Evolutionary conservation across 2,888 invertebrate species (phyloP).

Genomic region (Drosophila conformis): DNA sequence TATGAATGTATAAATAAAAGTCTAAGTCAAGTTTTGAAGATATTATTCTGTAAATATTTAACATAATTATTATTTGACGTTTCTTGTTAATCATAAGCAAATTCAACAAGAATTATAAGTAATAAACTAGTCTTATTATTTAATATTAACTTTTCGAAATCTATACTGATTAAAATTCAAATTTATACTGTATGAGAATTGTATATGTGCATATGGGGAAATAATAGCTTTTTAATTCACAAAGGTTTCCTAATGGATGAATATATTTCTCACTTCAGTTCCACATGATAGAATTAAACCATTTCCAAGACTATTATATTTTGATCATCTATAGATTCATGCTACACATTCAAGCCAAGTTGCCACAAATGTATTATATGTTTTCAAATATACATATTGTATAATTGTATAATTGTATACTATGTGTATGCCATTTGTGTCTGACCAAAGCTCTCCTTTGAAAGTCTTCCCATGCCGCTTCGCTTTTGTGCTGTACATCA

Average conservation of each 20-base stretch:
- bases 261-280: not conserved
- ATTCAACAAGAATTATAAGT: not conserved
- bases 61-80: not conserved
- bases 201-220: not conserved
- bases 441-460: conserved; percentile 25
- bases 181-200: not conserved
- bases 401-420: conserved; percentile 3
- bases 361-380: conserved; percentile 15
- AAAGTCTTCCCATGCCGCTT: conserved; percentile 46
- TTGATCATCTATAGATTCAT: conserved; percentile 16
- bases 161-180: not conserved
- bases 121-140: not conserved
- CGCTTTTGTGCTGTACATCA: conserved; percentile 45
- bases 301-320: not conserved
- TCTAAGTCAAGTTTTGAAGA: not conserved
- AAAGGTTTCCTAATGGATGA: not conserved
- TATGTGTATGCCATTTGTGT: conserved; percentile 1
- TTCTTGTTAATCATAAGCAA: not conserved
- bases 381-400: conserved; percentile 1
- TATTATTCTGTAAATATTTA: not conserved
- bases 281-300: not conserved
- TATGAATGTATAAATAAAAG: not conserved
- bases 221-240: not conserved
- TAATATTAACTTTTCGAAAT: not conserved
- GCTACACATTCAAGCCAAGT: not conserved